Evolutionary conservation across 1,140 invertebrate genomes (phyloP), one percentile per base, ranked within the genome.

Genomic region (Macrobrachium rosenbergii): DNA sequence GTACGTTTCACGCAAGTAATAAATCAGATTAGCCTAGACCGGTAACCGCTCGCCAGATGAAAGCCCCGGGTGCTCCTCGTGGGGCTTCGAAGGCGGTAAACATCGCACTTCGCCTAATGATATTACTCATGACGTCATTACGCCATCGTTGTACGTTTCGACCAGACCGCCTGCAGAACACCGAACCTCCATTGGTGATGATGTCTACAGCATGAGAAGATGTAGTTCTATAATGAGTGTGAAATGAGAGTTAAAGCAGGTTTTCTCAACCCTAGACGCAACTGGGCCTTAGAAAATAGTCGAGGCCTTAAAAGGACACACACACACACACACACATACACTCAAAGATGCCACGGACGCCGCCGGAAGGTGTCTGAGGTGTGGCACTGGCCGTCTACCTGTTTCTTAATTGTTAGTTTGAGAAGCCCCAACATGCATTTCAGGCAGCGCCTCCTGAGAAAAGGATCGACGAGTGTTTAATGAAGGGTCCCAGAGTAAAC

Each of bases 101-200:
- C 82, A 83, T 73, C 82, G 37, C 69, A 73, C 82, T 21, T 62
- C 69, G 67, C 58, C 73, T 83, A 83, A 83, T 83, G 82, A 59
- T 83, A 63, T 83, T 28, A 37, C 82, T 63, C 63, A 72, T 83
- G 72, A 63, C 23, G 82, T n/a, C 60, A 83, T 21, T 69, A 75
- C 52, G 12, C 2, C 52, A 2, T 12, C 7, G 12, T 8, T 52
- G 52, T 52, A 52, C 52, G 52, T 52, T 52, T 52, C 12, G 6
- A 52, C 52, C 52, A 52, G 0, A 8, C 52, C 52, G 52, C 2
- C 52, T 0, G 52, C 7, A 52, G 52, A 12, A 8, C 0, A 0
- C 12, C 52, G 52, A 52, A 52, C 28, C 7, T 52, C 52, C 52
- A 52, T 52, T 12, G 7, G 52, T 5, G 6, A 52, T 52, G 12